Evolutionary conservation across 2,888 invertebrate genomes (phyloP).

Genomic region (Scotopteryx bipunctaria): DNA sequence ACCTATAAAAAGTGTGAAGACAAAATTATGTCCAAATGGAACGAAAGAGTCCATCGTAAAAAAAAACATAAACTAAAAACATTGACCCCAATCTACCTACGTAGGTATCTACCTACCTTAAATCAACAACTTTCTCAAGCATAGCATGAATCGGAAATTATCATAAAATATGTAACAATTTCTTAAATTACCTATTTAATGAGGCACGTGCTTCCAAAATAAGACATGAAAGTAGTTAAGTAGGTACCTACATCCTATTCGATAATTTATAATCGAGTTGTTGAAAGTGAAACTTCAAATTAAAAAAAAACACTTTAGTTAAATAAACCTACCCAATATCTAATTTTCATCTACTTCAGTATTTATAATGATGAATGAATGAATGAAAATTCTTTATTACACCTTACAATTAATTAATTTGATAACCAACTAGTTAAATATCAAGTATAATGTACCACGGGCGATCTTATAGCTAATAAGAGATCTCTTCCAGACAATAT

Average conservation of each 20-base stretch:
- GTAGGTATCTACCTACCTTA: slow-evolving; percentile 12
- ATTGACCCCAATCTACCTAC: slow-evolving; percentile 41
- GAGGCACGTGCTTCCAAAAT: slow-evolving; percentile 50
- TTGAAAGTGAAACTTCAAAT: too few relatives aligned
- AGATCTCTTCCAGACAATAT: too few relatives aligned
- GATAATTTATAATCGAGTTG: slow-evolving; percentile 55
- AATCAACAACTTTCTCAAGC: slow-evolving; percentile 53
- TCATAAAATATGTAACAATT: slow-evolving; percentile 56
- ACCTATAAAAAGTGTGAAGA: too few relatives aligned
- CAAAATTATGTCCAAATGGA: not conserved
- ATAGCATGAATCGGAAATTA: slow-evolving; percentile 43
- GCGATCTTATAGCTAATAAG: too few relatives aligned
- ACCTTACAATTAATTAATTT: too few relatives aligned
- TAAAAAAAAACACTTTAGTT: too few relatives aligned
- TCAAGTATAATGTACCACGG: too few relatives aligned
- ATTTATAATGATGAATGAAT: too few relatives aligned
- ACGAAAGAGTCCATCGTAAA: not conserved
- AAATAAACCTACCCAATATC: too few relatives aligned
- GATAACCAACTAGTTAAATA: too few relatives aligned
- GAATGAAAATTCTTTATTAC: too few relatives aligned
- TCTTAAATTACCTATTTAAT: slow-evolving; percentile 53
- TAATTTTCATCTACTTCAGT: too few relatives aligned
- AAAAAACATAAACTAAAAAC: slow-evolving; percentile 33
- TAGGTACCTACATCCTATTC: slow-evolving; percentile 42
- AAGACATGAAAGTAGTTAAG: slow-evolving; percentile 56